Evolutionary conservation across 2,888 invertebrate genomes (phyloP), one percentile per base, ranked within the genome.

Genomic region (Eumacrocentrus americanus): DNA sequence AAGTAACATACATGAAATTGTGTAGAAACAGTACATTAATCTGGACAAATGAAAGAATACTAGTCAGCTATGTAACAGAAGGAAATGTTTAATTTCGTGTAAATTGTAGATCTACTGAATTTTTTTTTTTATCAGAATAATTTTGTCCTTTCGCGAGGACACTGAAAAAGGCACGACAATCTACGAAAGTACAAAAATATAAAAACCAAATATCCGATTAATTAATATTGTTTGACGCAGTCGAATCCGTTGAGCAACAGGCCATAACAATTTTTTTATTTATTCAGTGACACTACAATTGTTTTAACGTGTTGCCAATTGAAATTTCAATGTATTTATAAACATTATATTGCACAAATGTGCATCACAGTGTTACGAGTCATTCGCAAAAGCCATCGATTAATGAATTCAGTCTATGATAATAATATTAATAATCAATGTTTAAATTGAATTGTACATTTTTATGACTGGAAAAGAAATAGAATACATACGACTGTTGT

Each of bases 111-210:
- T 29, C 9, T 29, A 29, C 9, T 29, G 29, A 29, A 29, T 29
- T 29, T 29, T 9, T 29, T 29, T 29, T 29, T 29, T 29, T 29
- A 29, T 6, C 9, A 6, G 20, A 11, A n/a, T 34, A n/a, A 11
- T 51, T n/a, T 18, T 35, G 14, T n/a, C n/a, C 11, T 35, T 35
- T 35, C 7, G 7, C 37, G 18, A 20, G 6, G 25, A 25, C 11
- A 40, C 29, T 34, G 25, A 57, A 70, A 70, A 75, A 76, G 74
- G 73, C 75, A 74, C 74, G 71, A 73, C 69, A 65, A 72, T 64
- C 71, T 67, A 70, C 66, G 69, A 71, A 67, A 62, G 72, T 76
- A 75, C 69, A 74, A 76, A 76, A 74, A 72, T 74, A 75, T 71
- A 42, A 73, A 69, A 72, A 72, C 62, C 62, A 72, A 69, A 69